Base-by-base conservation (phyloP, 2,888 invertebrate species). In the Masnerella sp. region DNA sequence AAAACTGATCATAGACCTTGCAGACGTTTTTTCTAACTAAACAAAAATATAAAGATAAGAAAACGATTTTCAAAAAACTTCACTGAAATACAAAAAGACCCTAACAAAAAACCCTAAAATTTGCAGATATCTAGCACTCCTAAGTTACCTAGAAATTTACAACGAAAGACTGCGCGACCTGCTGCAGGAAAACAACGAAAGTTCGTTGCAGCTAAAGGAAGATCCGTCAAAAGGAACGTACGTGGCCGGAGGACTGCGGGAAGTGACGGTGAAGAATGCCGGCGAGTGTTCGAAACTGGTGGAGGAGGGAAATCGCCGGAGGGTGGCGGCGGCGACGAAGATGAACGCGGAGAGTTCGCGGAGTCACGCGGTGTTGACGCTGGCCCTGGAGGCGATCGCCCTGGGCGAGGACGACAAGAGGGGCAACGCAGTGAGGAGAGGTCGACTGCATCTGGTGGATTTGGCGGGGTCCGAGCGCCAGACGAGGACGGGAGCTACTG, bases 311-410 rank as follows among this genome's bases (percentile, higher is more conserved):
- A 94, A 95, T 88, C 92, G 91, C 78, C 94, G 95, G 85, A 89
- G 96, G 25, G 92, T 94, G 11, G 93, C 93, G 0, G 96, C 95
- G 0, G 92, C 95, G 0, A 97, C 96, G 0, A 89, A 95, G 47
- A 96, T 96, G 96, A 96, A 96, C 85, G 93, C 94, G 1, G 94
- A 93, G 68, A 93, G 93, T 58, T 96, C 96, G 0, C 89, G 96
- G 58, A 95, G 95, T 52, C 96, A 96, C 86, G 95, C 95, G 11
- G 96, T 96, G 73, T 95, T 97, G 84, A 95, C 94, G 1, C 92
- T 96, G 40, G 92, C 92, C 72, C 89, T 96, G 28, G 96, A 97
- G 86, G 95, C 95, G 87, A 92, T 95, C 82, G 91, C 91, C 2
- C 88, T 89, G 12, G 83, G 85, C 4, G 81, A 83, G 9, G 84